Conservation (phyloP, 2,113 vertebrate genomes). For the Malurus melanocephalus region DNA sequence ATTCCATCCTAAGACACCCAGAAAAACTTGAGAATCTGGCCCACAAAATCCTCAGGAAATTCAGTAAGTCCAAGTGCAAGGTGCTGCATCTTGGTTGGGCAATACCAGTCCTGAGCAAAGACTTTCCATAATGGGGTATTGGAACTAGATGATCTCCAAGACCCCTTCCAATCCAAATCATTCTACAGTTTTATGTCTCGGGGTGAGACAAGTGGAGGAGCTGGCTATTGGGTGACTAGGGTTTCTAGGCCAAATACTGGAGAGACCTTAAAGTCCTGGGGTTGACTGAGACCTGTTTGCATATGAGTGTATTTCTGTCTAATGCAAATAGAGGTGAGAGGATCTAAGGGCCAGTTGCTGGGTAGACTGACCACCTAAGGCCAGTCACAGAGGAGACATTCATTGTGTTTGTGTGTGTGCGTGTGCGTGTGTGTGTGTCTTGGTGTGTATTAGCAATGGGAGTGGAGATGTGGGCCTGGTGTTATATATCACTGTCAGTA, state of each 20-base stretch:
- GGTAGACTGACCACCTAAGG: background rate
- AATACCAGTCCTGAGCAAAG: background rate
- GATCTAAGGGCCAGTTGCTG: background rate
- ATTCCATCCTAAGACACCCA: background rate
- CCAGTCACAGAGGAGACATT: background rate
- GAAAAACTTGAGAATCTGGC: background rate
- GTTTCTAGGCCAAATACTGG: background rate
- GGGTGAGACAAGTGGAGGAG: background rate
- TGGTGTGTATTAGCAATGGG: background rate
- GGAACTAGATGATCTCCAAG: background rate
- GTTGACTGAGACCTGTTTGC: background rate
- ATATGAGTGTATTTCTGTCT: background rate
- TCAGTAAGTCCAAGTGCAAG: background rate
- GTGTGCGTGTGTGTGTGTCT: background rate
- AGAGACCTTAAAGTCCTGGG: rapidly evolving
- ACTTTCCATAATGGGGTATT: background rate
- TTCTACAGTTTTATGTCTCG: background rate
- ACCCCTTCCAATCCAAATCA: background rate
- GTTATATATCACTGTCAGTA: background rate
- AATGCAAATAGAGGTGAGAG: background rate
- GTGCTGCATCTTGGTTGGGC: background rate
- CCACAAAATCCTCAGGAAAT: background rate
- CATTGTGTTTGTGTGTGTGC: background rate
- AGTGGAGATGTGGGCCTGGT: background rate
- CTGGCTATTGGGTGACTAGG: background rate